Evolutionary conservation across 2,888 invertebrate species (phyloP).

Genomic region (Imbricaverruca yamaguchii): DNA sequence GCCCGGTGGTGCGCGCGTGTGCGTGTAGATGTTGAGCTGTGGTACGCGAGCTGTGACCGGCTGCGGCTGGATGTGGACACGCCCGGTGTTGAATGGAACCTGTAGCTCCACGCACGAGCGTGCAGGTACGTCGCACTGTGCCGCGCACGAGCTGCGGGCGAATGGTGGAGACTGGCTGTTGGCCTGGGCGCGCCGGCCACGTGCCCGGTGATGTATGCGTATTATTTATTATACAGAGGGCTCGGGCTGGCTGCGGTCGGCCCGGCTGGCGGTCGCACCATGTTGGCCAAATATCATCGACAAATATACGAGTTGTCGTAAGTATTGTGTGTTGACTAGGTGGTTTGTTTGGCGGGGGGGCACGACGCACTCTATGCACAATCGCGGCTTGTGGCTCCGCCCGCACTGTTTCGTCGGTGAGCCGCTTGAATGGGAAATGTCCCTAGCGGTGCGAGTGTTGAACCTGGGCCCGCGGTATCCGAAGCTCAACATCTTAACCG

Average conservation of each 20-base stretch:
- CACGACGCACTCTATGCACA: too few relatives aligned
- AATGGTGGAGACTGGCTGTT: too few relatives aligned
- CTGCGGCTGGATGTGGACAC: not conserved
- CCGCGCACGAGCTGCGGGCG: not conserved
- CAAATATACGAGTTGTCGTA: not conserved
- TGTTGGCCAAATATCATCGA: not conserved
- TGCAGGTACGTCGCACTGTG: too few relatives aligned
- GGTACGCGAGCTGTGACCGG: not conserved
- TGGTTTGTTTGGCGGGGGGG: too few relatives aligned
- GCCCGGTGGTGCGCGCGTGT: not conserved
- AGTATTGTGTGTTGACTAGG: too few relatives aligned
- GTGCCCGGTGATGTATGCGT: not conserved
- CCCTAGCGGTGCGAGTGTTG: too few relatives aligned
- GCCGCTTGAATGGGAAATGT: too few relatives aligned
- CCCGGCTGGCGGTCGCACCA: not conserved
- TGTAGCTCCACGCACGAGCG: too few relatives aligned
- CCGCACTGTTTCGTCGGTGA: too few relatives aligned
- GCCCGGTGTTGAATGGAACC: not conserved
- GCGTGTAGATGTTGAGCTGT: not conserved
- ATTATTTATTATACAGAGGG: conserved; percentile 3
- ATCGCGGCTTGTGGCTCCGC: too few relatives aligned
- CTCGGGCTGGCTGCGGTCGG: not conserved
- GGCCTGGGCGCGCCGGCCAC: not conserved
- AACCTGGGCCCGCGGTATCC: too few relatives aligned
- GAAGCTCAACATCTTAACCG: too few relatives aligned